Percentiles rank a stretch among this genome's conserved stretches.
Conservation (phyloP, 1,140 invertebrate species). For the Sinella curviseta region DNA sequence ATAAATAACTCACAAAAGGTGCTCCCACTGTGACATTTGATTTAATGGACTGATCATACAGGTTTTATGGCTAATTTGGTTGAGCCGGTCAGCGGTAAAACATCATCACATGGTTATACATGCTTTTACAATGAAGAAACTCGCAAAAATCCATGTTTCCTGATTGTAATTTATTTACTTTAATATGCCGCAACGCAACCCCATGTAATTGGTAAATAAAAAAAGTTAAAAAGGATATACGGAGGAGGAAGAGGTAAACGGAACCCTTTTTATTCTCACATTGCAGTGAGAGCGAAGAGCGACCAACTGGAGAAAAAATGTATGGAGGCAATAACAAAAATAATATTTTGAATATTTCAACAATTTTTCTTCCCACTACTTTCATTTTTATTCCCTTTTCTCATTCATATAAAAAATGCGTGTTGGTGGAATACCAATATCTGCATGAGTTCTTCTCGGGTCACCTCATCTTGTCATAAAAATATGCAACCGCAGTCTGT, state of each 20-base stretch:
- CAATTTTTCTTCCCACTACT: neutral
- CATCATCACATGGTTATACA: neutral
- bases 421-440: neutral
- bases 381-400: neutral
- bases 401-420: neutral
- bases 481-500: neutral
- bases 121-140: no score
- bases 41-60: constrained; percentile 19
- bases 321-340: no score
- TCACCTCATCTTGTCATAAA: neutral
- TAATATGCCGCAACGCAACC: neutral
- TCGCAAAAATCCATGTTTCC: neutral
- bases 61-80: neutral
- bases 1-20: constrained; percentile 8
- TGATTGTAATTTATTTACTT: neutral
- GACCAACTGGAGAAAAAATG: no score
- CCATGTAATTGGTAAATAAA: no score
- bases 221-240: neutral
- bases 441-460: constrained; percentile 12
- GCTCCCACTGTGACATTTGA: constrained; percentile 6
- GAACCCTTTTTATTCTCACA: no score
- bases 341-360: neutral
- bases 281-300: no score
- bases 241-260: no score
- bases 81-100: neutral